Conservation (phyloP, 2,113 vertebrate species). For the Puffinus mauretanicus region DNA sequence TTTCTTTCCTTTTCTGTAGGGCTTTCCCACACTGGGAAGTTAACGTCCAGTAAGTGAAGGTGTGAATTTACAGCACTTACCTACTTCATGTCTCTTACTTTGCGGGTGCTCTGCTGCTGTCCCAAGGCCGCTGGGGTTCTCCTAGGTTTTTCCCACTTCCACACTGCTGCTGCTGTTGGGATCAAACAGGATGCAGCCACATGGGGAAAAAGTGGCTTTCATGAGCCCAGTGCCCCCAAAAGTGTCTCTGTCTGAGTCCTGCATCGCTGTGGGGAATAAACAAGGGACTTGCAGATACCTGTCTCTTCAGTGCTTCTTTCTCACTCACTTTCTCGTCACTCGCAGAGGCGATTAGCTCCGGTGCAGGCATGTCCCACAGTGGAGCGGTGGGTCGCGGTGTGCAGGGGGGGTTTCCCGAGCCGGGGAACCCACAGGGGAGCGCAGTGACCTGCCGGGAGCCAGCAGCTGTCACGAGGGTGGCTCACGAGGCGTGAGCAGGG, state of each 20-base stretch:
- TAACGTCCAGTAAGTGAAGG: background rate
- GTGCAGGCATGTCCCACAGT: too few species aligned
- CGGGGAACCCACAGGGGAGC: too few species aligned
- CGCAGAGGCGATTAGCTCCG: too few species aligned
- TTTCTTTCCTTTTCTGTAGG: background rate
- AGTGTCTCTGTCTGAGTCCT: background rate
- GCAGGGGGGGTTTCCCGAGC: too few species aligned
- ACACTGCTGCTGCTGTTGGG: background rate
- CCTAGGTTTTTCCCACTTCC: background rate
- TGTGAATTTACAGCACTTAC: background rate
- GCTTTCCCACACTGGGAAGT: background rate
- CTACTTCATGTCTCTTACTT: background rate
- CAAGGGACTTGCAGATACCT: background rate
- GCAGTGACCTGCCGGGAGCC: too few species aligned
- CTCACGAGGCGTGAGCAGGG: too few species aligned
- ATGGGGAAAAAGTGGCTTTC: background rate
- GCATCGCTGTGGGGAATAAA: background rate
- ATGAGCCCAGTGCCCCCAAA: background rate
- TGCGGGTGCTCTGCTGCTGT: background rate
- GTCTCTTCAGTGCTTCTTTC: background rate
- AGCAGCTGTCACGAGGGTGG: too few species aligned
- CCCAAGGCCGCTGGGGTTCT: background rate
- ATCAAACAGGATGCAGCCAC: background rate
- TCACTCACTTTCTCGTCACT: background rate
- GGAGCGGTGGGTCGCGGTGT: too few species aligned